Evolutionary conservation across 2,797 vertebrate genomes (phyloP), one percentile per base, ranked within the genome.

Genomic region (Acridotheres tristis): DNA sequence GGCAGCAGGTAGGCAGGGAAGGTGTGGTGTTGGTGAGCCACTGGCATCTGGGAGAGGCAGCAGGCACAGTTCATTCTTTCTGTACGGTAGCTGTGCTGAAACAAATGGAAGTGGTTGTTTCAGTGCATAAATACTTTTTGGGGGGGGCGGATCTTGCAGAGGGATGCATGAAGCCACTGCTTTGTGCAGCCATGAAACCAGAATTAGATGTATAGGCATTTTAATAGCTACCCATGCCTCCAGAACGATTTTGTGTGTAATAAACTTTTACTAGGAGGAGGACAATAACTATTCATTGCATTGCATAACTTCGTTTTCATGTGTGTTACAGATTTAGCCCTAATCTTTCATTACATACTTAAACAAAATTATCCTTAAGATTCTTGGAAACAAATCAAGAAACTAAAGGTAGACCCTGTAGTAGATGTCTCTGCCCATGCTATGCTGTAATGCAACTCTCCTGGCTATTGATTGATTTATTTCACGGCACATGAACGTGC

Each of bases 401-500:
- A 73, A 29, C 45, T 85, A 69, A 91, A 88, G 63, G 77, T 69
- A 89, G 67, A 79, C 29, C 50, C 58, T 63, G 32, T 57, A 82
- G 72, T 42, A 85, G 77, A 68, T 7, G 7, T 79, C 74, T 81
- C 58, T 94, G 83, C 80, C 88, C 26, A 45, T 3, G 0, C 62
- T 86, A 1, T 38, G 81, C 86, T 90, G 71, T 87, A 95, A 94
- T 4, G 8, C 85, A 94, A 55, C 84, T 85, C 78, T 82, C 61
- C 68, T 89, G 77, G 84, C 55, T 94, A 91, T 93, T 86, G 92
- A 96, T 77, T 94, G 91, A 95, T 95, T 90, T 82, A 93, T 95
- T 96, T 93, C 91, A 77, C 72, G 85, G 88, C 90, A 82, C 75
- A 68, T 80, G 68, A 71, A 90, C 48, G 77, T 91, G 90, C 88